Base-by-base conservation (phyloP, 2,797 vertebrate genomes). In the Spinus olivaceus region DNA sequence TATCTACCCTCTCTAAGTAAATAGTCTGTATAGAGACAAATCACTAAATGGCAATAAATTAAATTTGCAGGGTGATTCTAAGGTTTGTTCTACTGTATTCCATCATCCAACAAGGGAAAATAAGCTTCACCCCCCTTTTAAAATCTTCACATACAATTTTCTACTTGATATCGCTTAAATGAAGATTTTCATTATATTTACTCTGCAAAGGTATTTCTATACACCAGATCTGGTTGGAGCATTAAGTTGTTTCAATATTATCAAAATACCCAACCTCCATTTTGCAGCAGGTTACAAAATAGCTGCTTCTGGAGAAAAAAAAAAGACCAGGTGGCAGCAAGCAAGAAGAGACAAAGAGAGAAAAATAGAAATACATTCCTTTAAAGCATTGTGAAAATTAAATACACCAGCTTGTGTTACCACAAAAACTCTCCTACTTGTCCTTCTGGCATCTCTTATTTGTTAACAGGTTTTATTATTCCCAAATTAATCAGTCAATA, bases 121-220 rank as follows among this genome's bases (percentile, higher is more conserved):
- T 4, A 49, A 60, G 4, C 1, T 57, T 46, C 10, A 3, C 3
- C 1, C 4, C 15, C 22, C 3, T 7, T 76, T 81, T 10, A n/a
- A 67, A 47, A 39, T 33, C 9, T 53, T 74, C 39, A 13, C 9
- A 50, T 64, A 18, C 0, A 14, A 33, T 53, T 64, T 74, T 44
- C 9, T 57, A 42, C 12, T 42, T 35, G 28, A 10, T 46, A 56
- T 37, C 22, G 20, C 24, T 63, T 28, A 67, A 51, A 57, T 35
- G 1, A 65, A 14, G 14, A 73, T 70, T 57, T 79, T 39, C 33
- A 37, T 54, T 46, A 8, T 30, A 42, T 37, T 10, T 7, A 53
- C 7, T 70, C 16, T 54, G 9, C 10, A 86, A 79, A 57, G 4
- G 3, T 66, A 54, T 73, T 90, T 88, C 42, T 71, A 19, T 33